Base-by-base conservation (phyloP, 2,797 vertebrate species). In the Darevskia mixta region DNA sequence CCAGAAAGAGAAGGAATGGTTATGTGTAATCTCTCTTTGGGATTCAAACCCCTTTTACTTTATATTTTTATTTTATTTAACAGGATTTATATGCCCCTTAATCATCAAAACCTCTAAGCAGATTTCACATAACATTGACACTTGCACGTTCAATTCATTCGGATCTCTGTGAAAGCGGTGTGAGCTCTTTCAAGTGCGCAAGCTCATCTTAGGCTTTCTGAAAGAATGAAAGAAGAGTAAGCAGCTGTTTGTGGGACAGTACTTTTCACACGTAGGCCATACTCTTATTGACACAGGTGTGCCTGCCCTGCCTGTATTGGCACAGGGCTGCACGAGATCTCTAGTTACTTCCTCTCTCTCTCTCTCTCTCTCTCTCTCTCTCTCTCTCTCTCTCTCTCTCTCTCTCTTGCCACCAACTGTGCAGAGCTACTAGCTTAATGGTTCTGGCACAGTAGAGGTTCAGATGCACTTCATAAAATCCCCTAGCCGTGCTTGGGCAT, bases 141-240 rank as follows among this genome's bases (percentile, higher is more conserved):
- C 61, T 23, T 23, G 20, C 61, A 64, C 5, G 20, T 83, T 89
- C 86, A 89, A 86, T 88, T 88, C 92, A 91, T 58, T 86, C 86
- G 92, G 94, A 93, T 88, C 94, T 89, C 41, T 0, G 83, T 2
- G 17, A 73, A 17, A 76, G 8, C 32, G 10, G 87, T 91, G 29
- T 66, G 90, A 87, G 87, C 82, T 87, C 82, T 94, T 75, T 1
- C 90, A 87, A 92, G 89, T 79, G 18, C 3, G 79, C 85, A 78
- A 83, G 78, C 75, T 66, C 64, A 38, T 85, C 90, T 93, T 91
- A 32, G 61, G 8, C 45, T 64, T 82, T 91, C 55, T 67, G 67
- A 82, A 86, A 86, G 84, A 66, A 23, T 64, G 35, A 77, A 64
- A 45, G 35, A 27, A 20, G 18, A n/a, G n/a, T 20, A 69, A 49